Conservation (phyloP, 2,797 vertebrate species). For the Gymnothorax reevesii region DNA sequence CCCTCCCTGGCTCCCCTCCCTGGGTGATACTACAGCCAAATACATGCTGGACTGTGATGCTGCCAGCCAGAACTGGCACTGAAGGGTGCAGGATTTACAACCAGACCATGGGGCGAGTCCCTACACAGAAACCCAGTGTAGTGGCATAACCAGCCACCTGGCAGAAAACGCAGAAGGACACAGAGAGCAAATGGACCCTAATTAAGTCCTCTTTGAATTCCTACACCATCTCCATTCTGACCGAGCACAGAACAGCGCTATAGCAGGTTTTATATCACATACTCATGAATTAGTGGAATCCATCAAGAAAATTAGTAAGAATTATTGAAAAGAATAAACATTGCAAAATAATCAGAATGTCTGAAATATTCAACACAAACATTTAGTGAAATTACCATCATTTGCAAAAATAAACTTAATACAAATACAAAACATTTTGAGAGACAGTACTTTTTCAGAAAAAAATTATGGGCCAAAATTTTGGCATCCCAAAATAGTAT, state of each 20-base stretch:
- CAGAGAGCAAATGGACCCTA: not conserved
- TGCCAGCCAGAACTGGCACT: not conserved
- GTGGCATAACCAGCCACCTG: not conserved
- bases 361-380: no score
- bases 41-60: not conserved
- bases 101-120: not conserved
- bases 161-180: not conserved
- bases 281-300: not conserved
- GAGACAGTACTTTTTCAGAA: no score
- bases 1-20: not conserved
- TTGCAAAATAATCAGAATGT: no score
- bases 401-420: no score
- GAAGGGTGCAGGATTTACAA: not conserved
- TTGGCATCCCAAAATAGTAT: no score
- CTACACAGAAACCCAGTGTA: constrained; percentile 2
- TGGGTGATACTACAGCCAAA: not conserved
- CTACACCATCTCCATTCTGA: not conserved
- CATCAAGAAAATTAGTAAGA: no score
- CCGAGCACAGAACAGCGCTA: not conserved
- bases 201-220: not conserved
- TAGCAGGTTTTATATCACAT: not conserved
- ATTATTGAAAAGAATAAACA: no score
- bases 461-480: no score
- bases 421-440: no score
- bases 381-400: no score